Percentiles rank a stretch among this genome's conserved stretches.
Evolutionary conservation across 2,888 invertebrate genomes (phyloP).

Genomic region (Tribolium freemani): DNA sequence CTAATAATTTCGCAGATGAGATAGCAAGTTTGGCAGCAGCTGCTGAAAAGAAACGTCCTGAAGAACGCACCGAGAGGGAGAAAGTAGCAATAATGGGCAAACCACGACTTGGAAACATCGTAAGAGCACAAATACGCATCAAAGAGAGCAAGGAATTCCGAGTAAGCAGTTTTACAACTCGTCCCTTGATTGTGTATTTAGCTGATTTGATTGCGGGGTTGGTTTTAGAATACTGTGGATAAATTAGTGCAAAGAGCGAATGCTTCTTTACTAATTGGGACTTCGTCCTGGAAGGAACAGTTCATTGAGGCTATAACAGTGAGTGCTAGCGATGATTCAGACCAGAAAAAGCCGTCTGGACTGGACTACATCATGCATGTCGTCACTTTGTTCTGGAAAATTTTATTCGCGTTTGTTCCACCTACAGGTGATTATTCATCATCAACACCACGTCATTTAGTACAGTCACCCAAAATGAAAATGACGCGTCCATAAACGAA

Average conservation of each 20-base stretch:
- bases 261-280: slow-evolving; percentile 92
- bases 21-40: slow-evolving; percentile 75
- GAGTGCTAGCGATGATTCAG: slow-evolving; percentile 82
- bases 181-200: neutral
- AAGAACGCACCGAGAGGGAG: slow-evolving; percentile 83
- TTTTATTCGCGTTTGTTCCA: slow-evolving; percentile 97
- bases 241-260: slow-evolving; percentile 98
- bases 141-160: slow-evolving; percentile 99
- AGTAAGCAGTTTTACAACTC: slow-evolving; percentile 71
- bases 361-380: slow-evolving; percentile 97
- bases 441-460: neutral
- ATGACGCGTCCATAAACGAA: no score
- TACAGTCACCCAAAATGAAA: no score
- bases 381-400: slow-evolving; percentile 97
- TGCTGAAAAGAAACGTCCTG: slow-evolving; percentile 76
- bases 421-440: slow-evolving; percentile 83
- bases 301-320: slow-evolving; percentile 97
- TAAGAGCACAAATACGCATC: slow-evolving; percentile 89
- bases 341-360: slow-evolving; percentile 83
- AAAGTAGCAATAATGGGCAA: slow-evolving; percentile 91
- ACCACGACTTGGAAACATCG: slow-evolving; percentile 91
- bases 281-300: slow-evolving; percentile 99
- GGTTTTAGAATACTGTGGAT: slow-evolving; percentile 91
- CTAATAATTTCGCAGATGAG: slow-evolving; percentile 68
- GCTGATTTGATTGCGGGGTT: slow-evolving; percentile 5